These are phyloP conservation scores for Alces alces DNA, from an alignment of 2,113 vertebrate genomes.

Conservation along the genomic window DNA sequence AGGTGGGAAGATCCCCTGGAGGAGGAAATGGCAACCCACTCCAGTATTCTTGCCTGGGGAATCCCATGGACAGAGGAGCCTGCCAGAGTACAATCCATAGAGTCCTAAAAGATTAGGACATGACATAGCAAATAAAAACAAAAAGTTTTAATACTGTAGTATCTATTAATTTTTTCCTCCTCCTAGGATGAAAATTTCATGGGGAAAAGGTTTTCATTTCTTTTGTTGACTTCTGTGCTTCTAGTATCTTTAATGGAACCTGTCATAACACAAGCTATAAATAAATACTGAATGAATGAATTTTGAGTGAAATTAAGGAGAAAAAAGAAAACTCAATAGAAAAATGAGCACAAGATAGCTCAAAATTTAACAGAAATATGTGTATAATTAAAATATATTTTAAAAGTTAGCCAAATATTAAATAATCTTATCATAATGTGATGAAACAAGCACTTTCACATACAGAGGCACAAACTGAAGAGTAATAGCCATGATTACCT, in stretches of 20 bases:
- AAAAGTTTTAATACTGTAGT: neutral
- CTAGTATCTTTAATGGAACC: neutral
- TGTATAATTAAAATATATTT: neutral
- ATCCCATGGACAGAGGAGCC: neutral
- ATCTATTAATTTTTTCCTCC: neutral
- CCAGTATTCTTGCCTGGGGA: neutral
- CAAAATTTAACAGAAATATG: neutral
- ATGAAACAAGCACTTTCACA: neutral
- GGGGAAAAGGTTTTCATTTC: neutral
- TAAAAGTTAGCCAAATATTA: neutral
- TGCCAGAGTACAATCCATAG: neutral
- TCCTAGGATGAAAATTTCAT: neutral
- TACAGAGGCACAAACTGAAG: neutral
- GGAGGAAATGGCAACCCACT: neutral
- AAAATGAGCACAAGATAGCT: neutral
- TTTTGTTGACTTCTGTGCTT: neutral
- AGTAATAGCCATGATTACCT: neutral
- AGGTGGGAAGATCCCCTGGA: fast-evolving
- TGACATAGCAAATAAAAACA: neutral
- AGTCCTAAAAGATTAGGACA: neutral
- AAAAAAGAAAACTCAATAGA: neutral
- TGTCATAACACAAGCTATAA: neutral
- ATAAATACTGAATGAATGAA: neutral
- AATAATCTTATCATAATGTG: neutral
- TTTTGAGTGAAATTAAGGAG: neutral